Percentiles rank a stretch among this genome's conserved stretches.
Evolutionary conservation across 2,888 invertebrate genomes (phyloP).

Genomic region (Lucinisca nassula): DNA sequence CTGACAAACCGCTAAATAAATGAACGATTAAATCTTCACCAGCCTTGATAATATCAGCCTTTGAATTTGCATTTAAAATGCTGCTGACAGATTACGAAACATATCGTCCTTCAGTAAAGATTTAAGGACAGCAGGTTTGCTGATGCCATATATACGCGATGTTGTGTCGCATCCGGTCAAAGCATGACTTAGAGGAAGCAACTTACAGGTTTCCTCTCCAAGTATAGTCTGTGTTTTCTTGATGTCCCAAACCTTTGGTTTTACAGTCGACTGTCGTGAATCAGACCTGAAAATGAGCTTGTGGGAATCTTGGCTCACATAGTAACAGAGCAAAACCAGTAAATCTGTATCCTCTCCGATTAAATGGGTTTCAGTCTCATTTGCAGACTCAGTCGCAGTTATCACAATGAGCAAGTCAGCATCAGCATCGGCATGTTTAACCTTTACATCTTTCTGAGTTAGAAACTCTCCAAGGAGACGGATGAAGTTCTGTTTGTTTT

Average conservation of each 20-base stretch:
- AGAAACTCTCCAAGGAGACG: conserved; percentile 9
- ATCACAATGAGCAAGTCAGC: conserved; percentile 68
- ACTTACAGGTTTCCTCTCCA: conserved; percentile 41
- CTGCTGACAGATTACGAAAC: too few species aligned
- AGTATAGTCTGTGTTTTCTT: conserved; percentile 36
- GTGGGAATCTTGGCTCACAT: conserved; percentile 54
- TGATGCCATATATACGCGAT: conserved; percentile 61
- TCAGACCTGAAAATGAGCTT: too few species aligned
- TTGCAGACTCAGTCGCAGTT: conserved; percentile 58
- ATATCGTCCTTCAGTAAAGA: too few species aligned
- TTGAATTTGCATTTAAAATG: neutral
- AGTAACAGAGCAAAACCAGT: conserved; percentile 71
- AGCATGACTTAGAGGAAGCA: conserved; percentile 65
- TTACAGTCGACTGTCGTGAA: too few species aligned
- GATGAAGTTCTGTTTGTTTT: conserved; percentile 51
- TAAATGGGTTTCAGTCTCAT: conserved; percentile 34
- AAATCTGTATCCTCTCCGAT: conserved; percentile 81
- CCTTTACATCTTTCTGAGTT: neutral
- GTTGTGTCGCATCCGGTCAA: conserved; percentile 72
- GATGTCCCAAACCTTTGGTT: conserved; percentile 63
- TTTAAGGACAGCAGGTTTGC: conserved; percentile 49
- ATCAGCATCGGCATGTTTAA: conserved; percentile 24
- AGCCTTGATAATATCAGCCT: neutral
- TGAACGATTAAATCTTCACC: conserved; percentile 4
- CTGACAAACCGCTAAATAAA: conserved; percentile 18